phyloP scores from a whole-genome alignment of 1,140 invertebrate genomes.

The Heliconius hermathena region DNA sequence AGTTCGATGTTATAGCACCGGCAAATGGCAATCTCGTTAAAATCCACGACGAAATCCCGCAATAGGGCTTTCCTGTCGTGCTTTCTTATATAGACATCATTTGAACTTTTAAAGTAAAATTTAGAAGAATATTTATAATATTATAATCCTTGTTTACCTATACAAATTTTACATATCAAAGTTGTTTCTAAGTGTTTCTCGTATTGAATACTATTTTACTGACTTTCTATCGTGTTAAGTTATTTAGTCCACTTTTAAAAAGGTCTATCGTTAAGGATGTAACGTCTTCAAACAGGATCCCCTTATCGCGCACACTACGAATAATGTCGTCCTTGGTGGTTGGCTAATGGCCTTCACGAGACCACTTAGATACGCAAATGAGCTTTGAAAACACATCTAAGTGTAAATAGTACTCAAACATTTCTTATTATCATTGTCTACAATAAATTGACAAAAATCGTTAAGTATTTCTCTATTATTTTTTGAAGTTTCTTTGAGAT shows the following conservation, averaged over 20 bases:
- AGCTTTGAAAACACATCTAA: constrained; percentile 63
- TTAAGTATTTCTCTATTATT: background rate
- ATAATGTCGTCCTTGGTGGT: constrained; percentile 77
- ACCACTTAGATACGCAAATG: constrained; percentile 80
- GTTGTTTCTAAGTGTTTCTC: background rate
- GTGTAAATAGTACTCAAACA: constrained; percentile 19
- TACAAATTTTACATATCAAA: background rate
- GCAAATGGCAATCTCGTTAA: constrained; percentile 75
- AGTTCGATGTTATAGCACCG: constrained; percentile 59
- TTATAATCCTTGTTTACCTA: background rate
- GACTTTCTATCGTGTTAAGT: background rate
- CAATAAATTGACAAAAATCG: background rate
- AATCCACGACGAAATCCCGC: constrained; percentile 68
- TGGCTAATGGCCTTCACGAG: constrained; percentile 73
- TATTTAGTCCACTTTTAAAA: constrained; percentile 61
- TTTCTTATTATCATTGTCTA: constrained; percentile 1
- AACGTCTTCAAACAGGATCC: constrained; percentile 41
- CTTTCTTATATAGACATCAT: constrained; percentile 16
- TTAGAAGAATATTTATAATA: constrained; percentile 3
- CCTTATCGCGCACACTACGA: constrained; percentile 67
- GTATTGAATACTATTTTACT: background rate
- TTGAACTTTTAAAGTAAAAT: background rate
- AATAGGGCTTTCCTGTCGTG: constrained; percentile 56
- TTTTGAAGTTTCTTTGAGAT: background rate
- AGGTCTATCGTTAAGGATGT: constrained; percentile 62